Conservation (phyloP, 1,140 invertebrate species). For the Zeugodacus cucurbitae region DNA sequence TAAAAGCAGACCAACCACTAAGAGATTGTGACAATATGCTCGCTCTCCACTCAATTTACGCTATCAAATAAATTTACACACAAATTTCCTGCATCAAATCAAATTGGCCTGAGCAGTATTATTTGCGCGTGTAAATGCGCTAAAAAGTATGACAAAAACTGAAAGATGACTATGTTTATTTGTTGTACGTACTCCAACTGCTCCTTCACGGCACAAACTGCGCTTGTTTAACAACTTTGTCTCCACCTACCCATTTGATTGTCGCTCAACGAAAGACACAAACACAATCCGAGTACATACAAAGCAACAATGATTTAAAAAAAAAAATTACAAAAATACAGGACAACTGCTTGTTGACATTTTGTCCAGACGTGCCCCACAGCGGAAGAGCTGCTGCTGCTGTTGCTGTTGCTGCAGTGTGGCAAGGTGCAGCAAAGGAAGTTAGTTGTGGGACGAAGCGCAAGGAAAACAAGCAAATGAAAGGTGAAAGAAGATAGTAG, state of each 20-base stretch:
- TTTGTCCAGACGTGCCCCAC: constrained; percentile 11
- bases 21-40: background rate
- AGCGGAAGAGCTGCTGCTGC: background rate
- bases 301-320: background rate
- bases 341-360: background rate
- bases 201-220: too few species aligned
- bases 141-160: background rate
- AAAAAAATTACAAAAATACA: constrained; percentile 15
- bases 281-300: background rate
- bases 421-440: background rate
- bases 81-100: background rate
- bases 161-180: too few species aligned
- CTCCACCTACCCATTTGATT: background rate
- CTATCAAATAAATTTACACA: background rate
- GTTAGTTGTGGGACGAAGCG: background rate
- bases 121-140: background rate
- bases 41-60: background rate
- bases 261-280: background rate
- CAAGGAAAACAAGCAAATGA: background rate
- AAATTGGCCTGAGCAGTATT: background rate
- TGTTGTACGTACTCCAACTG: too few species aligned
- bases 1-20: too few species aligned
- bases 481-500: background rate
- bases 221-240: background rate
- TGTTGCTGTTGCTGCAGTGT: background rate